A percentile compares a stretch with the other conserved stretches of the same genome.
phyloP scores from a whole-genome alignment of 35 echinoderm and acorn worm species.

The Ptychodera flava region DNA sequence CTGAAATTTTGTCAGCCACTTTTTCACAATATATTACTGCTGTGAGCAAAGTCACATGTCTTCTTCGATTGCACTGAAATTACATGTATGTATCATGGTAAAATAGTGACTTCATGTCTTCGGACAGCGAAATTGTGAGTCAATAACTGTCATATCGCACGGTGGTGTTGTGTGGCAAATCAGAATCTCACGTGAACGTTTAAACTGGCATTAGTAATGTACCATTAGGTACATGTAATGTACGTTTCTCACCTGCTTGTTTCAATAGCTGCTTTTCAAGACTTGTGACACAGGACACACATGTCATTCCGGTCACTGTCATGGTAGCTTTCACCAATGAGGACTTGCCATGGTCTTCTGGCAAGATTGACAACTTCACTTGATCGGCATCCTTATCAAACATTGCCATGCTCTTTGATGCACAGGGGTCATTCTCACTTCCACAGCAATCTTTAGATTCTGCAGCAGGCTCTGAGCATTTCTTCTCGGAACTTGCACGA shows the following conservation, averaged over 20 bases:
- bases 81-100: neutral
- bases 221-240: too few species aligned
- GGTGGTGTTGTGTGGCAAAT: neutral
- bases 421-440: too few species aligned
- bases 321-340: neutral
- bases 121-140: neutral
- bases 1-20: too few species aligned
- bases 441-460: too few species aligned
- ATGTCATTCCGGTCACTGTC: neutral
- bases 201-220: too few species aligned
- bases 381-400: neutral
- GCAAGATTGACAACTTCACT: neutral
- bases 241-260: neutral
- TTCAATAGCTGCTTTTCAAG: neutral
- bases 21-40: too few species aligned
- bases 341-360: neutral
- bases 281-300: neutral
- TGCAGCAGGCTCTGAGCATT: too few species aligned
- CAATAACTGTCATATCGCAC: neutral
- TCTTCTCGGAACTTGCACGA: too few species aligned
- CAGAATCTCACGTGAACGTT: too few species aligned
- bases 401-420: neutral
- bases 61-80: too few species aligned
- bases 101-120: neutral
- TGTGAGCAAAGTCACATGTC: too few species aligned